Percentiles rank a stretch among this genome's conserved stretches.
Evolutionary conservation across 2,797 vertebrate species (phyloP).

Genomic region (Pangasius larnaudii): DNA sequence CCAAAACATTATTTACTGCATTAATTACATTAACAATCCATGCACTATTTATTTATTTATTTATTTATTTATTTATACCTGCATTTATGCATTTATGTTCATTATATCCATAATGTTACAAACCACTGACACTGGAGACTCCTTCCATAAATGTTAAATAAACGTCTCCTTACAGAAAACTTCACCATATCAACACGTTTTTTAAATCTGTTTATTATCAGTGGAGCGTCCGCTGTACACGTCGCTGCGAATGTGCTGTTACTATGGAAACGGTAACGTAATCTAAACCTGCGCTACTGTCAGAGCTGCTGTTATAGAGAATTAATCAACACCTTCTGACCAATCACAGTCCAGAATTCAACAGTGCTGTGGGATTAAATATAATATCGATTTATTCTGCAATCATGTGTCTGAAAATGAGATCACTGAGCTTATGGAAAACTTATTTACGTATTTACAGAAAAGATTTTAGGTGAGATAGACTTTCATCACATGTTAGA

Average conservation of each 20-base stretch:
- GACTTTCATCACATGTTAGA: background rate
- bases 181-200: background rate
- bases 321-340: background rate
- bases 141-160: background rate
- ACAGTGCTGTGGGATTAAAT: too few relatives aligned
- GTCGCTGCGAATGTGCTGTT: background rate
- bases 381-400: background rate
- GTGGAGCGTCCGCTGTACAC: background rate
- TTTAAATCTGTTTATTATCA: background rate
- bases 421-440: background rate
- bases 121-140: background rate
- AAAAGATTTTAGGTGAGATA: background rate
- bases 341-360: too few relatives aligned
- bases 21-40: background rate
- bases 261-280: background rate
- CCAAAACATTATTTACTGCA: background rate
- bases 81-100: background rate
- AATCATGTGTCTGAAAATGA: background rate
- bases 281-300: background rate
- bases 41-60: background rate
- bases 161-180: background rate
- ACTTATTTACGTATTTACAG: background rate
- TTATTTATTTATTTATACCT: background rate
- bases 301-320: background rate
- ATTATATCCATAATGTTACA: background rate